These are phyloP conservation scores for Coreius guichenoti DNA, from an alignment of 2,797 vertebrate genomes.

Conservation along the genomic window DNA sequence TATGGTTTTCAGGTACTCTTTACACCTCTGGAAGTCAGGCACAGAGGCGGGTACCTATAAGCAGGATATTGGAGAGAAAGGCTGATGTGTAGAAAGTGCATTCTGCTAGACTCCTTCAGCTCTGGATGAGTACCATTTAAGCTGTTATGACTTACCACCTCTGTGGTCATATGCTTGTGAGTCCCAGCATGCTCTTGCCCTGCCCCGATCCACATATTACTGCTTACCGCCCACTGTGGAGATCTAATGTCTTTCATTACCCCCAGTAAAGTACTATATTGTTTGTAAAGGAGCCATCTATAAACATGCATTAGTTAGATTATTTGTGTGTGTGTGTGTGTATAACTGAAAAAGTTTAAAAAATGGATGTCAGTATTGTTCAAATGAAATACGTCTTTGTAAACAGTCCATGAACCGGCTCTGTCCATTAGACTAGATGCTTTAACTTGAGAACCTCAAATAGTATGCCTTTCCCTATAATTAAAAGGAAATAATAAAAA, in stretches of 20 bases:
- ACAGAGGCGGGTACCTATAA: slow-evolving; percentile 12
- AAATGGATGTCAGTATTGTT: background rate
- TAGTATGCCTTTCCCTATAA: slow-evolving; percentile 38
- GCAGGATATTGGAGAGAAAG: background rate
- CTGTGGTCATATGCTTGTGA: slow-evolving; percentile 2
- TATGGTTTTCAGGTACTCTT: no score
- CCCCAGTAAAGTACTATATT: slow-evolving; percentile 24
- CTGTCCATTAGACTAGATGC: slow-evolving; percentile 34
- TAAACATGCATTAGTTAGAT: slow-evolving; percentile 3
- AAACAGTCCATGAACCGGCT: background rate
- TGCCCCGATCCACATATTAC: slow-evolving; percentile 22
- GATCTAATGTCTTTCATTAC: slow-evolving; percentile 34
- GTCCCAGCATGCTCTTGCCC: slow-evolving; percentile 54
- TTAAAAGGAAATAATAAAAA: slow-evolving; percentile 58
- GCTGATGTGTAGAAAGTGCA: slow-evolving; percentile 15
- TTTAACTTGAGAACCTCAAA: slow-evolving; percentile 40
- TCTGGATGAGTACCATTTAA: slow-evolving; percentile 58
- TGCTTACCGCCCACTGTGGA: slow-evolving; percentile 16
- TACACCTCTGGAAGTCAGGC: background rate
- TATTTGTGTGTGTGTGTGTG: background rate
- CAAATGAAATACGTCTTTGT: background rate
- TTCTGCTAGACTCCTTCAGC: slow-evolving; percentile 35
- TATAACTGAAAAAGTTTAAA: background rate
- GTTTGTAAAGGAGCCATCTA: slow-evolving; percentile 11
- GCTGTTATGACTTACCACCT: slow-evolving; percentile 49